Evolutionary conservation across 1,140 invertebrate genomes (phyloP).

Genomic region (Magallana ariakensis): DNA sequence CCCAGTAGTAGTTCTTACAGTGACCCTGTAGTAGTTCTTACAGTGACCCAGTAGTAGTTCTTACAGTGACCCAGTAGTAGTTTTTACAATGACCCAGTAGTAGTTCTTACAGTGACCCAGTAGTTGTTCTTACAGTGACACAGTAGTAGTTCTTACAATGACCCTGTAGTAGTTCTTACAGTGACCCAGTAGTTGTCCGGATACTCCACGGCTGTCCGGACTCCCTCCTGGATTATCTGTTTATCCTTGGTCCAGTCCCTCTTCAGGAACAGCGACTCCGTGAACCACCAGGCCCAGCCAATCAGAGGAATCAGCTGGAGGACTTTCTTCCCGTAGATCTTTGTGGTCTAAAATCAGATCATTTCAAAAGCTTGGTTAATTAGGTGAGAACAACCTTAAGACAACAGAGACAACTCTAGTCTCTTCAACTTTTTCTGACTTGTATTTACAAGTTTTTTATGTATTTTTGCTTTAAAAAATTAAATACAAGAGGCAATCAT

Average conservation of each 20-base stretch:
- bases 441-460: too few species aligned
- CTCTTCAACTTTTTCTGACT: too few species aligned
- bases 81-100: neutral
- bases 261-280: slow-evolving; percentile 95
- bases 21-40: neutral
- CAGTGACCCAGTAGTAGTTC: neutral
- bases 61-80: neutral
- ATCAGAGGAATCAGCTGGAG: slow-evolving; percentile 95
- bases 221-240: slow-evolving; percentile 88
- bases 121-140: neutral
- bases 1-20: neutral
- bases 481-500: too few species aligned
- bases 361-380: too few species aligned
- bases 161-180: slow-evolving; percentile 62
- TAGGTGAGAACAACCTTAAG: too few species aligned
- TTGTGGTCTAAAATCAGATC: slow-evolving; percentile 88
- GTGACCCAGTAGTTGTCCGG: slow-evolving; percentile 76
- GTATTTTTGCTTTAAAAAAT: too few species aligned
- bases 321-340: slow-evolving; percentile 96
- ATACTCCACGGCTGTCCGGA: slow-evolving; percentile 91
- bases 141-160: too few species aligned
- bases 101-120: neutral
- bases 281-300: slow-evolving; percentile 97
- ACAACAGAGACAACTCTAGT: too few species aligned
- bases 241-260: slow-evolving; percentile 94